Evolutionary conservation across 2,888 invertebrate species (phyloP), one percentile per base, ranked within the genome.

Genomic region (Calameuta idolon): DNA sequence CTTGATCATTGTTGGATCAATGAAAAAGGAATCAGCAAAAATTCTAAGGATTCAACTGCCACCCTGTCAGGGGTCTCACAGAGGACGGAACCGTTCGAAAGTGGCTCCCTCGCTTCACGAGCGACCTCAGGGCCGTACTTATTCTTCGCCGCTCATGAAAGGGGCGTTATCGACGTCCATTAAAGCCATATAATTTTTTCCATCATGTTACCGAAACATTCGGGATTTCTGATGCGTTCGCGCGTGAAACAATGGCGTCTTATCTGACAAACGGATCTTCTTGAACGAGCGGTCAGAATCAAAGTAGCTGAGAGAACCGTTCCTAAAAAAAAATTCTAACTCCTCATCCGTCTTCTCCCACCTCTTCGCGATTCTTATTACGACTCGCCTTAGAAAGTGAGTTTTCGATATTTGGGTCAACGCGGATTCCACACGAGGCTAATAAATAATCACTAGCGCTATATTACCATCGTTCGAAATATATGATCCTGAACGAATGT

Each of bases 341-440:
- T 74, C 74, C 35, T n/a, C 37, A 34, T 74, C 30, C 74, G 12
- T 69, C 76, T 75, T 81, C 77, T 80, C 77, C 77, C 80, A 77
- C 37, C 75, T 73, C 75, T 69, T 75, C 74, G 76, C 73, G 81
- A 80, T 74, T 79, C 77, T 77, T 74, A 34, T 74, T 77, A 78
- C 81, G 79, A 84, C 75, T 74, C 80, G 75, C 80, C 81, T 83
- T 85, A 86, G 86, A 87, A 87, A 87, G 86, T 86, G 83, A 85
- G 80, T 83, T 78, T 77, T 73, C 74, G 82, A 84, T 84, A 87
- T 86, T 86, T 84, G 81, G 86, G 86, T 86, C 85, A 82, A 71
- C 71, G 30, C 71, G 71, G 71, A 71, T 71, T 33, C 34, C 31
- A 33, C 30, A 2, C 31, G 31, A 11, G 11, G 12, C 71, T 31